Percentiles rank a stretch among this genome's conserved stretches.
These are phyloP conservation scores for Allolobophora icterica DNA, from an alignment of 2,888 invertebrate genomes.

Conservation along the genomic window DNA sequence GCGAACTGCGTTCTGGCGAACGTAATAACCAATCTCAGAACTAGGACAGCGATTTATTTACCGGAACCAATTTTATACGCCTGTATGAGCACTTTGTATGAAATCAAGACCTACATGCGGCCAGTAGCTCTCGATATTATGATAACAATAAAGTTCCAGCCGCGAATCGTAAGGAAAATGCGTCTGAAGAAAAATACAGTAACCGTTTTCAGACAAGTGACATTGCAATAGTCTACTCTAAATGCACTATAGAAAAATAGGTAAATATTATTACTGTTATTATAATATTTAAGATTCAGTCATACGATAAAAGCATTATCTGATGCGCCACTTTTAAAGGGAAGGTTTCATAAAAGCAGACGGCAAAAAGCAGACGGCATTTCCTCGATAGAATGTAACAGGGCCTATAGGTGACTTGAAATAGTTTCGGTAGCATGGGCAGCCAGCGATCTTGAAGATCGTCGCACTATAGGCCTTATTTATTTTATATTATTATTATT, in stretches of 20 bases:
- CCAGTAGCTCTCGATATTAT: background rate
- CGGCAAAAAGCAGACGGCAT: no score
- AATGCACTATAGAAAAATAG: background rate
- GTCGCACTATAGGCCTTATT: no score
- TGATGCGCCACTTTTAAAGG: no score
- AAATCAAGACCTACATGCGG: background rate
- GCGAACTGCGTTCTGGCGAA: background rate
- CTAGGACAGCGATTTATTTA: background rate
- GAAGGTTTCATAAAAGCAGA: no score
- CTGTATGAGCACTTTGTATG: background rate
- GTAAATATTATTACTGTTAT: background rate
- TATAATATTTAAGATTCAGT: background rate
- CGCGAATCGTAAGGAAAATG: background rate
- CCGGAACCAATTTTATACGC: background rate
- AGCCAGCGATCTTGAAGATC: no score
- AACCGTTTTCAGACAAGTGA: background rate
- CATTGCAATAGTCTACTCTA: background rate
- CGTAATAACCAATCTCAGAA: background rate
- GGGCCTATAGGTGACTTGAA: no score
- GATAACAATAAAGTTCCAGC: background rate
- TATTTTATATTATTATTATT: no score
- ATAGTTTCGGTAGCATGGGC: no score
- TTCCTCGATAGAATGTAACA: no score
- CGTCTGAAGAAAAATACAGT: background rate
- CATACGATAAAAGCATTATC: no score